Conservation (phyloP, 2,888 invertebrate species). For the Papilio demoleus region DNA sequence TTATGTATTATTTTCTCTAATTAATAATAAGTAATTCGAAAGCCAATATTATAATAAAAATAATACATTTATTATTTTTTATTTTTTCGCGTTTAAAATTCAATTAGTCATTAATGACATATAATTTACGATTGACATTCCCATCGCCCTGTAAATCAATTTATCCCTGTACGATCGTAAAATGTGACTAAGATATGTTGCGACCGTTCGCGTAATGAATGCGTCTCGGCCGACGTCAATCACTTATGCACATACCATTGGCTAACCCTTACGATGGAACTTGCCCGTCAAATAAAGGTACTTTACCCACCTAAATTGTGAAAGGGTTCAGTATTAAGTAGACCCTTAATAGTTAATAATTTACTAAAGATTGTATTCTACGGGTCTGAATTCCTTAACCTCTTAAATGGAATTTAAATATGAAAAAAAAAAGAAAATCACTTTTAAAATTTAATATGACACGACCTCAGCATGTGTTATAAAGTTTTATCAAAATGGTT, state of each 20-base stretch:
- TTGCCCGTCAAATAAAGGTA: constrained; percentile 1
- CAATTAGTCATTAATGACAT: not conserved
- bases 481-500: no score
- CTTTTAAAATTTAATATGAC: no score
- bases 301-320: not conserved
- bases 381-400: no score
- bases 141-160: constrained; percentile 20
- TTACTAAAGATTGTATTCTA: no score
- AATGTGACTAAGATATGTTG: constrained; percentile 38
- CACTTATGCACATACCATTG: constrained; percentile 34
- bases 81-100: not conserved
- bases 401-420: no score
- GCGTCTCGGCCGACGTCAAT: constrained; percentile 24
- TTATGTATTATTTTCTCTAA: no score
- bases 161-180: constrained; percentile 33
- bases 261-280: constrained; percentile 22
- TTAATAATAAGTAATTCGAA: no score
- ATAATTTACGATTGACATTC: constrained; percentile 27
- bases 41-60: no score
- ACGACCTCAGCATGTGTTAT: no score
- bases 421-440: no score
- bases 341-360: not conserved
- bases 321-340: not conserved
- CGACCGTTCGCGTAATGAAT: constrained; percentile 31
- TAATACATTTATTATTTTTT: constrained; percentile 7